Conservation (phyloP, 2,888 invertebrate species). For the Scaptomyza polygonia region DNA sequence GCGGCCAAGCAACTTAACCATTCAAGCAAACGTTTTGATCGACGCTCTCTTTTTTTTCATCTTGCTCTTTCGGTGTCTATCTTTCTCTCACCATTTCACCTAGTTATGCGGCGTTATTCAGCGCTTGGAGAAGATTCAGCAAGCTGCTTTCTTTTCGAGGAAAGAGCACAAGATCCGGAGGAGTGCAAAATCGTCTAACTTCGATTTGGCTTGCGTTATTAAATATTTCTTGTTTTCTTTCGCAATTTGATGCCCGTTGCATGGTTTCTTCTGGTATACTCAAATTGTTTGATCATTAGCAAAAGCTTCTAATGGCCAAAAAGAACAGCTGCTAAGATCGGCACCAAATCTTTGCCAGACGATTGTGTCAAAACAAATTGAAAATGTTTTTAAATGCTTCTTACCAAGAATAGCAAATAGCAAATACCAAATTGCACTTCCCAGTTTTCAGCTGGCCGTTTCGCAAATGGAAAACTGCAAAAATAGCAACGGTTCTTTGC, state of each 20-base stretch:
- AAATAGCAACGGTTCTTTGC: conserved; percentile 4
- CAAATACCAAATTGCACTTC: background rate
- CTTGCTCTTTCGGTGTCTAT: background rate
- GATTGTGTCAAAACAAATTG: conserved; percentile 48
- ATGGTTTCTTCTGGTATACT: conserved; percentile 11
- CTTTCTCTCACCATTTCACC: conserved; percentile 45
- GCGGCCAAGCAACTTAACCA: conserved; percentile 27
- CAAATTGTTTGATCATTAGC: conserved; percentile 64
- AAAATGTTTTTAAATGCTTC: conserved; percentile 1
- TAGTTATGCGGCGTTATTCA: conserved; percentile 50
- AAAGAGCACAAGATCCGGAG: conserved; percentile 8
- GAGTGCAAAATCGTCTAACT: conserved; percentile 25
- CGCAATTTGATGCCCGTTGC: conserved; percentile 55
- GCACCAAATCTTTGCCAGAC: conserved; percentile 13
- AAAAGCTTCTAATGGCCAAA: conserved; percentile 15
- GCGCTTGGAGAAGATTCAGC: conserved; percentile 46
- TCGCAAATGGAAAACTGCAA: background rate
- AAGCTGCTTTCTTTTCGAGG: conserved; percentile 44
- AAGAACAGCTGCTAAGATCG: conserved; percentile 39
- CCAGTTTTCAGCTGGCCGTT: background rate
- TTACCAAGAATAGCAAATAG: conserved; percentile 33
- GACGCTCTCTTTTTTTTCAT: conserved; percentile 22
- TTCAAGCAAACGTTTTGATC: conserved; percentile 34
- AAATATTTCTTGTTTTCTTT: conserved; percentile 52
- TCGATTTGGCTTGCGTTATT: conserved; percentile 68